Base-by-base conservation (phyloP, 2,113 vertebrate genomes). In the Gyps fulvus region DNA sequence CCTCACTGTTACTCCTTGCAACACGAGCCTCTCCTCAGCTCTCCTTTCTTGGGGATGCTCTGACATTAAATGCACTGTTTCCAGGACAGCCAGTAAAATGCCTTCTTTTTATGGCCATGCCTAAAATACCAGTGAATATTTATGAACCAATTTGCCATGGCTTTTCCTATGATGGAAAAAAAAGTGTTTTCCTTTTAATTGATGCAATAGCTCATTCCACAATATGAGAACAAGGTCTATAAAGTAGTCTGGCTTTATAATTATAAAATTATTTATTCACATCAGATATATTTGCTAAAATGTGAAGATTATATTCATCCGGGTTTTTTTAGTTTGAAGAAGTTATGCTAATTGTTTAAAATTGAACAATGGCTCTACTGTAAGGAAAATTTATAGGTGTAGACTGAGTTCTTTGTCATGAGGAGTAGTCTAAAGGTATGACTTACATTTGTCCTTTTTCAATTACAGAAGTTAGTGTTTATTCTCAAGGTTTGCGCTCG, bases 121-220 rank as follows among this genome's bases (percentile, higher is more conserved):
- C 78, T 91, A 90, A 89, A 95, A 95, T 89, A 89, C 77, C 57
- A 69, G 59, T 97, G 92, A 95, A 65, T 96, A 96, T 98, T 98
- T 97, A 97, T 91, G 89, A 97, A 94, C 32, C 86, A 92, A 95
- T 97, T 96, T 97, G 16, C 90, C 54, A 32, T 62, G 74, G 49
- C 47, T 92, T 91, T 58, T 76, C 50, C 43, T 20, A 5, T 86
- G 93, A 87, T 94, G 58, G 70, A 25, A 15, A 76, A 94, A 85
- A 87, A 95, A 62, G 13, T 59, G 47, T 16, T 93, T 89, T 94
- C 91, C 61, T 93, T 84, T 77, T 94, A 95, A 95, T 95, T 65
- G 66, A 69, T 62, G 79, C 72, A 52, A 12, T 92, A 95, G 87
- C 63, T 98, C 72, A 94, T 87, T 91, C 80, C 69, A 95, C 93